These are phyloP conservation scores for Hydropsyche betteni DNA, from an alignment of 2,888 invertebrate species.

Conservation along the genomic window DNA sequence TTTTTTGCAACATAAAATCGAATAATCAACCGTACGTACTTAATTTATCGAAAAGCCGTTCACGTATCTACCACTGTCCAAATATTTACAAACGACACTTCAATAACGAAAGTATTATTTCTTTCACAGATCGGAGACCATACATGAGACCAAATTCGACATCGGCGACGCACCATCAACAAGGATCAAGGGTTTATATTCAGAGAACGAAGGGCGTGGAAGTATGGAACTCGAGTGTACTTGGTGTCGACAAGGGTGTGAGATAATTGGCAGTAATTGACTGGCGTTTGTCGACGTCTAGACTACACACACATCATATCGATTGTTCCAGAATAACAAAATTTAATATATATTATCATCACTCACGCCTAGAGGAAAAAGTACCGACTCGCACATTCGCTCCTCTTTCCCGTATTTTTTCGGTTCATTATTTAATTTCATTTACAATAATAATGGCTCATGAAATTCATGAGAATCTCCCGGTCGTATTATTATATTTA, in stretches of 20 bases:
- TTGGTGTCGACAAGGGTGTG: neutral
- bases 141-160: too few species aligned
- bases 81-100: too few species aligned
- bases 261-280: constrained; percentile 16
- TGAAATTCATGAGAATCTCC: constrained; percentile 7
- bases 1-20: too few species aligned
- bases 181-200: neutral
- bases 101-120: constrained; percentile 4
- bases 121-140: constrained; percentile 10
- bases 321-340: neutral
- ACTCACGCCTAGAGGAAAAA: too few species aligned
- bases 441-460: neutral
- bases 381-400: too few species aligned
- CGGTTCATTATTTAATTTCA: neutral
- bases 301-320: neutral
- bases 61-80: too few species aligned
- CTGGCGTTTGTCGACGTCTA: constrained; percentile 11
- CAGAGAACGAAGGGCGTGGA: neutral
- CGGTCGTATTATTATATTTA: neutral
- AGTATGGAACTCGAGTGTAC: neutral
- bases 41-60: too few species aligned
- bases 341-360: too few species aligned
- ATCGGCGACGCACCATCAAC: neutral
- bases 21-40: too few species aligned
- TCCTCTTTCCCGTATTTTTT: too few species aligned